These are phyloP conservation scores for Melanargia galathea DNA, from an alignment of 2,888 invertebrate genomes.

Conservation along the genomic window DNA sequence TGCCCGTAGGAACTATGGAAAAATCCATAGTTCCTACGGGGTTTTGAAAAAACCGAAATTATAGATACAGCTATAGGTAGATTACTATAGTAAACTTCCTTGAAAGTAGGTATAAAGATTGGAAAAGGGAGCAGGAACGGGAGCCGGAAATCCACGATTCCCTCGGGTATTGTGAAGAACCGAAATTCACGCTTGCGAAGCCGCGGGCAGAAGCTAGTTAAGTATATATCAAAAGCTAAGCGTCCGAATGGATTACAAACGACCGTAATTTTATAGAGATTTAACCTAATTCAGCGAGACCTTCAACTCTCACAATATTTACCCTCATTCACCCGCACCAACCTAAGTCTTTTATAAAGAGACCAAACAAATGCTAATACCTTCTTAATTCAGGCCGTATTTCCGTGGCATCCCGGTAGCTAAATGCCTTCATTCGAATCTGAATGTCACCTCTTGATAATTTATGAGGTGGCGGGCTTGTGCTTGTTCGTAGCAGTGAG, in stretches of 20 bases:
- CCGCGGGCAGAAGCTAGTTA: too few relatives aligned
- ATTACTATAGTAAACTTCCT: too few relatives aligned
- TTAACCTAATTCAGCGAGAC: conserved; percentile 6
- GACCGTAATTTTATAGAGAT: conserved; percentile 6
- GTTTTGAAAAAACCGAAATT: too few relatives aligned
- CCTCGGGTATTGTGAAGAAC: too few relatives aligned
- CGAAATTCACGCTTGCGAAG: too few relatives aligned
- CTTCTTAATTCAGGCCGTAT: conserved; percentile 59
- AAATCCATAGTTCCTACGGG: too few relatives aligned
- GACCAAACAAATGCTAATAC: conserved; percentile 54
- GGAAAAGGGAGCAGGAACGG: too few relatives aligned
- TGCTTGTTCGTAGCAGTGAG: conserved; percentile 61
- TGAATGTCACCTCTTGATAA: conserved; percentile 67
- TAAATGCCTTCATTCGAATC: conserved; percentile 65
- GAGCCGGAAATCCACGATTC: too few relatives aligned
- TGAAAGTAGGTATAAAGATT: too few relatives aligned
- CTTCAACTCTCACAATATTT: conserved; percentile 24
- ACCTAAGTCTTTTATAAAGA: conserved; percentile 40
- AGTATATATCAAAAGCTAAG: neutral
- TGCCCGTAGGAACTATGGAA: too few relatives aligned
- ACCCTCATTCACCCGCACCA: conserved; percentile 26
- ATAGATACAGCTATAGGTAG: too few relatives aligned
- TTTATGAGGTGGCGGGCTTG: conserved; percentile 65
- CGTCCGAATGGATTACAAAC: neutral
- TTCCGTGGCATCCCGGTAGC: conserved; percentile 47